Evolutionary conservation across 2,797 vertebrate species (phyloP).

Genomic region (Peromyscus attwateri): DNA sequence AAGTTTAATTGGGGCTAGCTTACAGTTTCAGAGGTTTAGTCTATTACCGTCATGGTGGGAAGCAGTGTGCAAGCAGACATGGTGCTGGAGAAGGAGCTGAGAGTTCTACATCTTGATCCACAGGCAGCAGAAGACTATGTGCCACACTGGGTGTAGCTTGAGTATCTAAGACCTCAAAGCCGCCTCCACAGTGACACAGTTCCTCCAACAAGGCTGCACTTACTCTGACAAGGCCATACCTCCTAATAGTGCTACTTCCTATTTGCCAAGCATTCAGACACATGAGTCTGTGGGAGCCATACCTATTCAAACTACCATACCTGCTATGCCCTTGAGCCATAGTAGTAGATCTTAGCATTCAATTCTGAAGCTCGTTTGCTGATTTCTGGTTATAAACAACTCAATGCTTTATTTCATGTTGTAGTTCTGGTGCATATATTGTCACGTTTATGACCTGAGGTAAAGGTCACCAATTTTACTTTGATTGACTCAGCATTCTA

Average conservation of each 20-base stretch:
- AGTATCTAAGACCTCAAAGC: not conserved
- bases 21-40: not conserved
- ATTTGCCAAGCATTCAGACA: not conserved
- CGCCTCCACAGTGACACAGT: not conserved
- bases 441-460: conserved; percentile 14
- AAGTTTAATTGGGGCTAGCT: not conserved
- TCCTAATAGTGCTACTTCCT: not conserved
- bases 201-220: not conserved
- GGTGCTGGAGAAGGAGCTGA: not conserved
- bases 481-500: conserved; percentile 35
- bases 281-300: not conserved
- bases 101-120: not conserved
- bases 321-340: not conserved
- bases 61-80: not conserved
- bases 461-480: conserved; percentile 4
- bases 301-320: not conserved
- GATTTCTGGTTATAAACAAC: conserved; percentile 17
- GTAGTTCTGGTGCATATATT: conserved; percentile 29
- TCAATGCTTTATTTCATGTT: conserved; percentile 28
- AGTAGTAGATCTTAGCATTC: not conserved
- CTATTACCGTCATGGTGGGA: not conserved
- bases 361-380: conserved; percentile 30
- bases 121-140: not conserved
- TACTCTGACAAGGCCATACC: not conserved
- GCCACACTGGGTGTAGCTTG: not conserved